Evolutionary conservation across 1,140 invertebrate genomes (phyloP), one percentile per base, ranked within the genome.

Genomic region (Leptinotarsa undecemlineata): DNA sequence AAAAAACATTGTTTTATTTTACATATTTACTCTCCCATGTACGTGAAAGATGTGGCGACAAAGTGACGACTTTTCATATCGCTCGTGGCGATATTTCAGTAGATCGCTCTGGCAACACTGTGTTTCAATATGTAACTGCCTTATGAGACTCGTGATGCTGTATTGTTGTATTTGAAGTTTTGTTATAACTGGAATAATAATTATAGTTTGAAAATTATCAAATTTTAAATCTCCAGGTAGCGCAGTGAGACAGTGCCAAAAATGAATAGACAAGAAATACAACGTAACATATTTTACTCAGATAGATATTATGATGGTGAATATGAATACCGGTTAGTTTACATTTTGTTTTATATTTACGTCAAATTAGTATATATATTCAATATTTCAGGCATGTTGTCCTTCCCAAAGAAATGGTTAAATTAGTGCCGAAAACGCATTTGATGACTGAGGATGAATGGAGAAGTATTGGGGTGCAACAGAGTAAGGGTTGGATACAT

Each of bases 401-500:
- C 48, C 86, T 98, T 63, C 95, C 97, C 14, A 95, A 94, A 85
- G 95, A 97, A 77, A 88, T 97, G 85, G 93, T 93, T n/a, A 95
- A 96, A 84, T 83, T 92, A 69, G 92, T 98, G 14, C 96, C 96
- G 2, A 96, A 93, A 86, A 94, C 93, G 79, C 95, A 95, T 86
- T 86, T 98, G 63, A 95, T 98, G 92, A 90, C 92, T 3, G 96
- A 98, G 87, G 86, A 90, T 33, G 96, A 98, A 87, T 98, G 96
- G 97, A 90, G 96, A 85, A 88, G 91, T 75, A 91, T 98, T 79
- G 96, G 96, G 14, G 94, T 98, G 3, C 95, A 97, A 85, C 96
- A 98, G 85, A 96, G 94, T 85, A 92, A 93, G 80, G 96, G 96
- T 60, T 98, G 96, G 96, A 88, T 96, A 8, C 96, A 98, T 87